These are phyloP conservation scores for Geopemphigus sp. DNA, from an alignment of 1,140 invertebrate genomes.

Conservation along the genomic window DNA sequence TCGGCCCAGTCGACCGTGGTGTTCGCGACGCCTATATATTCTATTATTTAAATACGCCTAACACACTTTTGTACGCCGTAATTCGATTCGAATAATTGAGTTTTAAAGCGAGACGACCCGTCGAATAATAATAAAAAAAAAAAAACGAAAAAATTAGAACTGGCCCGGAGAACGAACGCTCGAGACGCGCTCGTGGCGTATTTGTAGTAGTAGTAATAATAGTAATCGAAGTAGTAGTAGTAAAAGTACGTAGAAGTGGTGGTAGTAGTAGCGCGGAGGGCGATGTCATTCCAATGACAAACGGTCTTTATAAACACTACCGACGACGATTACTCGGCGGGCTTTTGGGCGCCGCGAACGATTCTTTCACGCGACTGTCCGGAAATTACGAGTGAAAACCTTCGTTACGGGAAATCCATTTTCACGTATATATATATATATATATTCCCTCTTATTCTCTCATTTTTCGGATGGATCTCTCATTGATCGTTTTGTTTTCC, in stretches of 20 bases:
- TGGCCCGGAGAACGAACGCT: no score
- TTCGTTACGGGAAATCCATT: conserved; percentile 11
- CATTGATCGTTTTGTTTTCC: neutral
- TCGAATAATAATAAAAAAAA: no score
- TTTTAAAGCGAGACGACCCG: no score
- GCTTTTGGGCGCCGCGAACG: neutral
- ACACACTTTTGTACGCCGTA: neutral
- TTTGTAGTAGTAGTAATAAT: no score
- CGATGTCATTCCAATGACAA: conserved; percentile 11
- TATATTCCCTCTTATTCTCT: neutral
- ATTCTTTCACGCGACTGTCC: conserved; percentile 3
- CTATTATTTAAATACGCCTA: conserved; percentile 16
- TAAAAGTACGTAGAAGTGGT: no score
- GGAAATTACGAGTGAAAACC: conserved; percentile 39
- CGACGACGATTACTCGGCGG: neutral
- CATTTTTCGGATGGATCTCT: neutral
- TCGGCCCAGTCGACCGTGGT: no score
- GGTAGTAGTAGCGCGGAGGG: neutral
- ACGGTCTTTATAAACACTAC: neutral
- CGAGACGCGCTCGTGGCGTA: no score
- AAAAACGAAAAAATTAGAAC: no score
- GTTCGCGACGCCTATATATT: neutral
- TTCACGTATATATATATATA: no score
- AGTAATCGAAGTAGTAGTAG: no score
- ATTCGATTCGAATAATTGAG: conserved; percentile 22